phyloP scores from a whole-genome alignment of 2,888 invertebrate genomes.

The Mactromeris polynyma region DNA sequence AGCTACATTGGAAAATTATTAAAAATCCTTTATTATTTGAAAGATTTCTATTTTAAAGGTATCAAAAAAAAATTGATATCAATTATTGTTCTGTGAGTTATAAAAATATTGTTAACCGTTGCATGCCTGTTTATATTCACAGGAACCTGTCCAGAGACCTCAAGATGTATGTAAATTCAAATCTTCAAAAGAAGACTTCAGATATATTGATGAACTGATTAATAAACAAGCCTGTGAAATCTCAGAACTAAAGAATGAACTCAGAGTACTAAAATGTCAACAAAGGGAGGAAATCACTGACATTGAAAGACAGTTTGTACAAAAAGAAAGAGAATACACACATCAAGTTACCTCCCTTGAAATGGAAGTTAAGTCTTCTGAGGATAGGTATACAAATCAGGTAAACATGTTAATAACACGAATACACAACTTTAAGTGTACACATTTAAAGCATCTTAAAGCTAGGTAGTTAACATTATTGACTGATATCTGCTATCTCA shows the following conservation, averaged over 20 bases:
- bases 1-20: not conserved
- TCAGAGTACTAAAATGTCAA: slow-evolving; percentile 68
- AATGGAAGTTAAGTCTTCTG: slow-evolving; percentile 70
- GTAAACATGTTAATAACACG: slow-evolving; percentile 62
- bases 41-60: not conserved
- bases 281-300: slow-evolving; percentile 75
- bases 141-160: slow-evolving; percentile 24
- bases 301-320: slow-evolving; percentile 72
- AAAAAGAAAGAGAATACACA: slow-evolving; percentile 72
- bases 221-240: slow-evolving; percentile 82
- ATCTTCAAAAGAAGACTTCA: slow-evolving; percentile 67
- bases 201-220: slow-evolving; percentile 82
- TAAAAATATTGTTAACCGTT: too few species aligned
- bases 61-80: not conserved
- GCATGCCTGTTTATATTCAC: not conserved
- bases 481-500: too few species aligned
- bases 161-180: slow-evolving; percentile 56
- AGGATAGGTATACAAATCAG: slow-evolving; percentile 77
- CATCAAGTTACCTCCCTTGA: slow-evolving; percentile 72
- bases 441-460: too few species aligned
- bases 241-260: slow-evolving; percentile 76
- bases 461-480: too few species aligned
- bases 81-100: not conserved
- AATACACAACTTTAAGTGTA: too few species aligned
- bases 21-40: not conserved